Evolutionary conservation across 2,888 invertebrate genomes (phyloP).

Genomic region (Rhamnusium bicolor): DNA sequence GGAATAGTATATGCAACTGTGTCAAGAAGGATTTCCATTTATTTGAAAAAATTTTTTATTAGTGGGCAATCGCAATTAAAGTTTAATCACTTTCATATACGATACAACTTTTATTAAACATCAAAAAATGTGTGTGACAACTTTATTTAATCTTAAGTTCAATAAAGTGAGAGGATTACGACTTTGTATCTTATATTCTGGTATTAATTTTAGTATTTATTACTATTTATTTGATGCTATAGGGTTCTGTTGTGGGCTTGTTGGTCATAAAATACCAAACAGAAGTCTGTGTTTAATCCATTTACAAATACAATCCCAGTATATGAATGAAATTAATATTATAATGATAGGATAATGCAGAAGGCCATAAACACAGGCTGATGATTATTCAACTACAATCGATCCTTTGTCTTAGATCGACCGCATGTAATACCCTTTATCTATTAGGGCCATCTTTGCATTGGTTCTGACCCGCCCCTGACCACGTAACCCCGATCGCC

Average conservation of each 20-base stretch:
- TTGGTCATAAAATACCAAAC: background rate
- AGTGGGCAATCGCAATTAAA: too few species aligned
- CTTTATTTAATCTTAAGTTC: too few species aligned
- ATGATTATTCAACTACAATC: conserved; percentile 49
- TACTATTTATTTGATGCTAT: background rate
- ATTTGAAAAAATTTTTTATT: too few species aligned
- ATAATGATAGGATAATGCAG: background rate
- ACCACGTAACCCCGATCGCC: conserved; percentile 47
- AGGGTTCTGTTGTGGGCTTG: background rate
- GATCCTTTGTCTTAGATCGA: conserved; percentile 49
- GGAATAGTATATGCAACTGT: too few species aligned
- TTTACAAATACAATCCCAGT: background rate
- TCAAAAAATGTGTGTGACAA: too few species aligned
- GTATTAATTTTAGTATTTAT: too few species aligned
- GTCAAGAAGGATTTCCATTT: too few species aligned
- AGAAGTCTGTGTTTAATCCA: background rate
- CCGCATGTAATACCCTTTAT: conserved; percentile 50
- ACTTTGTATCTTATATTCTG: too few species aligned
- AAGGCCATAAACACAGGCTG: conserved; percentile 41
- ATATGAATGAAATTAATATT: conserved; percentile 3
- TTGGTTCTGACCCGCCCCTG: conserved; percentile 48
- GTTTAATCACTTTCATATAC: too few species aligned
- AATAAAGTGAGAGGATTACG: too few species aligned
- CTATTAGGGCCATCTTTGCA: conserved; percentile 51
- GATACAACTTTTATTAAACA: too few species aligned